Conservation (phyloP, 2,113 vertebrate genomes). For the Porphyrio hochstetteri region DNA sequence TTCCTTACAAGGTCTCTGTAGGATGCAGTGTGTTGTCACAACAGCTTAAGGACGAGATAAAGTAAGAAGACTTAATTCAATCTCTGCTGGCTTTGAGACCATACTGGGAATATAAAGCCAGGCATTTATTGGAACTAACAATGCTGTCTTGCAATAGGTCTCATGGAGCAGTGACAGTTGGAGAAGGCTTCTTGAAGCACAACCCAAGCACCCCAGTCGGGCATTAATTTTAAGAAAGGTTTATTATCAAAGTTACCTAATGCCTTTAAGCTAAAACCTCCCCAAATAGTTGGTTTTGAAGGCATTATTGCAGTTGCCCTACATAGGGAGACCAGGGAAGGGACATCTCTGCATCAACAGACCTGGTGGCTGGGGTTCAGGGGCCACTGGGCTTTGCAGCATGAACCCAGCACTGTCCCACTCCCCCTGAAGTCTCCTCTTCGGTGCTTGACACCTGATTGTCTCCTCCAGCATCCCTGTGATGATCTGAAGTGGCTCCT, state of each 20-base stretch:
- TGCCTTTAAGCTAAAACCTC: not conserved
- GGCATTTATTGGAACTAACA: not conserved
- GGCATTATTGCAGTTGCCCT: not conserved
- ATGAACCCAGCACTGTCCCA: not conserved
- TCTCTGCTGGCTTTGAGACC: slow-evolving; percentile 5
- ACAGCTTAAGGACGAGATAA: slow-evolving; percentile 38
- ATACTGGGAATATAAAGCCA: not conserved
- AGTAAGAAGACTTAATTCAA: slow-evolving; percentile 25
- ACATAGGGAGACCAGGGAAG: not conserved
- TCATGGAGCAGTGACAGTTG: not conserved
- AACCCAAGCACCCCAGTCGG: not conserved
- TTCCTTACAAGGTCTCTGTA: not conserved
- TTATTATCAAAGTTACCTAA: not conserved
- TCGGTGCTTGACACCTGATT: not conserved
- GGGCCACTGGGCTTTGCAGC: fast-evolving
- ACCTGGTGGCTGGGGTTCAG: not conserved
- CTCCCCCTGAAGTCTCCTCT: not conserved
- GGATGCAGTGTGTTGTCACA: slow-evolving; percentile 20
- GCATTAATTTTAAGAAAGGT: not conserved
- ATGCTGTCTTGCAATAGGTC: not conserved
- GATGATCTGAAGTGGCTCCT: not conserved
- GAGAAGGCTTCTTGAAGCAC: not conserved
- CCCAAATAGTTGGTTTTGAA: not conserved
- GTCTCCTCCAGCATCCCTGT: not conserved
- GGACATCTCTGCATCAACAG: fast-evolving